A percentile compares a stretch with the other conserved stretches of the same genome.
phyloP scores from a whole-genome alignment of 2,888 invertebrate genomes.

The Crossocerus cetratus region DNA sequence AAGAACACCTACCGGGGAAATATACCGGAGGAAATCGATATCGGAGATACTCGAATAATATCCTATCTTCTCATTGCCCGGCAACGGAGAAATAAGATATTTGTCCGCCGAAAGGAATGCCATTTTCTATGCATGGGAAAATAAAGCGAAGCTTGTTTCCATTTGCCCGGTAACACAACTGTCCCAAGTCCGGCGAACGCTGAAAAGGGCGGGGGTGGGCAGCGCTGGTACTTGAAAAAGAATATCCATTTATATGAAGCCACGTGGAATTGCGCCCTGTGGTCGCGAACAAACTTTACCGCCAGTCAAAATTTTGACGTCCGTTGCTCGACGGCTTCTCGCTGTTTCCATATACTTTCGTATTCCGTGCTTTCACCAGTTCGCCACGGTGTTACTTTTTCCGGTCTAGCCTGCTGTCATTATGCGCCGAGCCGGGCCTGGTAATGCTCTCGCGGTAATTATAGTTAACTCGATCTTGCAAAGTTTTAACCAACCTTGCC shows the following conservation, averaged over 20 bases:
- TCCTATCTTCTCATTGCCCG: constrained; percentile 42
- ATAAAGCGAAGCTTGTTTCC: constrained; percentile 55
- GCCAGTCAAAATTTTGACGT: neutral
- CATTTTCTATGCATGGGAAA: constrained; percentile 61
- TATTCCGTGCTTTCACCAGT: no score
- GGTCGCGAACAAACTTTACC: constrained; percentile 1
- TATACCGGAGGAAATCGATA: neutral
- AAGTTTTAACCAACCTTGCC: no score
- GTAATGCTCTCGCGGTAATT: no score
- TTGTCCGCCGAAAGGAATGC: constrained; percentile 45
- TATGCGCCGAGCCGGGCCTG: no score
- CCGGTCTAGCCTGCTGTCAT: no score
- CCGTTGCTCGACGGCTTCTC: neutral
- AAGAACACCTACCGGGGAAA: neutral
- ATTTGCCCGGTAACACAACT: constrained; percentile 48
- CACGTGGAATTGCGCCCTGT: neutral
- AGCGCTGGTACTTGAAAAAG: constrained; percentile 1
- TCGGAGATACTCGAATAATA: constrained; percentile 21
- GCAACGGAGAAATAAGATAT: constrained; percentile 50
- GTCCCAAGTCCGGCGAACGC: constrained; percentile 45
- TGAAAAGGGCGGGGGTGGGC: constrained; percentile 27
- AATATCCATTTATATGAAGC: constrained; percentile 4
- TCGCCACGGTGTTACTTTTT: no score
- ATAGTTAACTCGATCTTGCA: no score
- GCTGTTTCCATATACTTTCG: no score